These are phyloP conservation scores for Eudemis profundana DNA, from an alignment of 2,888 invertebrate species.

Conservation along the genomic window DNA sequence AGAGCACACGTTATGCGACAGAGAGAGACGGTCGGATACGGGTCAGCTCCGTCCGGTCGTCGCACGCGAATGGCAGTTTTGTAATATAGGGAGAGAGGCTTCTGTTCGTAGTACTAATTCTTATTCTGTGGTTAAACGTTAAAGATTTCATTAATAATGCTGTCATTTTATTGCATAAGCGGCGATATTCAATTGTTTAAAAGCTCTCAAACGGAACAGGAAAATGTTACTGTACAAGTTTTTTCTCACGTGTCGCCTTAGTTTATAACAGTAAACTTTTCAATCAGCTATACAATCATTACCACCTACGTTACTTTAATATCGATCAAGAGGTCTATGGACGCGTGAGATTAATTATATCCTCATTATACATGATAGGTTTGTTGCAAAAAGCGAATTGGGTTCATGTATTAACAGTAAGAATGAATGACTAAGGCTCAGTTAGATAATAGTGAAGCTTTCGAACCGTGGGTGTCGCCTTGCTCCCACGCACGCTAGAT, in stretches of 20 bases:
- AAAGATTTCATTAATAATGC: too few relatives aligned
- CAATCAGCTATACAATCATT: slow-evolving; percentile 11
- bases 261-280: slow-evolving; percentile 14
- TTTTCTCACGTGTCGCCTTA: neutral
- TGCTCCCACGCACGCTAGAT: slow-evolving; percentile 68
- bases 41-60: too few relatives aligned
- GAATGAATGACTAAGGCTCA: slow-evolving; percentile 52
- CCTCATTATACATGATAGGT: slow-evolving; percentile 15
- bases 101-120: too few relatives aligned
- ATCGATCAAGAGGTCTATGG: slow-evolving; percentile 36
- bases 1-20: too few relatives aligned
- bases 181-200: neutral
- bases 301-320: slow-evolving; percentile 38
- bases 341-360: slow-evolving; percentile 26
- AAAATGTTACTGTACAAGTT: neutral
- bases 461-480: slow-evolving; percentile 61
- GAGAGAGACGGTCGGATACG: too few relatives aligned
- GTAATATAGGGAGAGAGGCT: too few relatives aligned
- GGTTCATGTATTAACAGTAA: slow-evolving; percentile 57
- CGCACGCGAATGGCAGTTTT: too few relatives aligned
- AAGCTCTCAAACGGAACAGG: neutral
- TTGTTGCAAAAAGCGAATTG: slow-evolving; percentile 29
- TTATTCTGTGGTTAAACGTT: too few relatives aligned
- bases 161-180: neutral
- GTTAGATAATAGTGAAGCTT: slow-evolving; percentile 66